Percentiles rank a stretch among this genome's conserved stretches.
Conservation (phyloP, 1,140 invertebrate species). For the Penaeus japonicus region DNA sequence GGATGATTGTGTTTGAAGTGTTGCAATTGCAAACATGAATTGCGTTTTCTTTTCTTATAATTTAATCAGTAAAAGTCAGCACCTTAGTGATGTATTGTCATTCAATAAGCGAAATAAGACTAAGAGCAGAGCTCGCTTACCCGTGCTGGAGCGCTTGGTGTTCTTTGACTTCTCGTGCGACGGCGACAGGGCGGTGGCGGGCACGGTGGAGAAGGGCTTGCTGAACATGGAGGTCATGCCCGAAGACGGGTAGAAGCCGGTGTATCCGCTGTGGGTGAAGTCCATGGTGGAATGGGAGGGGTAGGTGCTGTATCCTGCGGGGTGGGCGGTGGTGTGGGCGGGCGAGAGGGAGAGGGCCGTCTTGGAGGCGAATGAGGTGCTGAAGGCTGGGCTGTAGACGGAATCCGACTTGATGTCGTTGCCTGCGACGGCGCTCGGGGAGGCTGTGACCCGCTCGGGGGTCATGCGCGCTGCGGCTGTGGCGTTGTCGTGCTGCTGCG, state of each 20-base stretch:
- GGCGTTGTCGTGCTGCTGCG: conserved; percentile 61
- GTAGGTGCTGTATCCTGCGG: conserved; percentile 62
- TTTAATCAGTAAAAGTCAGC: too few relatives aligned
- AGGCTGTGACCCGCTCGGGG: conserved; percentile 64
- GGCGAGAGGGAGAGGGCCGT: conserved; percentile 48
- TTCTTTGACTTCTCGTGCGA: conserved; percentile 62
- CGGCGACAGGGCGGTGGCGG: conserved; percentile 59
- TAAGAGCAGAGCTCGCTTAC: conserved; percentile 69
- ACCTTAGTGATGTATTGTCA: too few relatives aligned
- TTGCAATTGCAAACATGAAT: conserved; percentile 50
- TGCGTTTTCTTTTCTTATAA: too few relatives aligned
- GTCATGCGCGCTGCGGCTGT: conserved; percentile 63
- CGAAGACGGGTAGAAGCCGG: conserved; percentile 64
- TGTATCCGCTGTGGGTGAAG: conserved; percentile 60
- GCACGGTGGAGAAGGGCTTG: conserved; percentile 62
- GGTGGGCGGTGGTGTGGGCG: conserved; percentile 60
- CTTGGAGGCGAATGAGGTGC: conserved; percentile 61
- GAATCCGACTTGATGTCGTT: conserved; percentile 63
- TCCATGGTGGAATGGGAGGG: conserved; percentile 62
- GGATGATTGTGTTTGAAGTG: conserved; percentile 62
- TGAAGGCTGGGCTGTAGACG: conserved; percentile 63
- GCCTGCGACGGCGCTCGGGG: conserved; percentile 62
- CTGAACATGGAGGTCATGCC: conserved; percentile 64
- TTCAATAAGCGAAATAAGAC: too few relatives aligned
- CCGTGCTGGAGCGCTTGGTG: conserved; percentile 68